Conservation (phyloP, 2,888 invertebrate species). For the Rambutsinella grinnellia region DNA sequence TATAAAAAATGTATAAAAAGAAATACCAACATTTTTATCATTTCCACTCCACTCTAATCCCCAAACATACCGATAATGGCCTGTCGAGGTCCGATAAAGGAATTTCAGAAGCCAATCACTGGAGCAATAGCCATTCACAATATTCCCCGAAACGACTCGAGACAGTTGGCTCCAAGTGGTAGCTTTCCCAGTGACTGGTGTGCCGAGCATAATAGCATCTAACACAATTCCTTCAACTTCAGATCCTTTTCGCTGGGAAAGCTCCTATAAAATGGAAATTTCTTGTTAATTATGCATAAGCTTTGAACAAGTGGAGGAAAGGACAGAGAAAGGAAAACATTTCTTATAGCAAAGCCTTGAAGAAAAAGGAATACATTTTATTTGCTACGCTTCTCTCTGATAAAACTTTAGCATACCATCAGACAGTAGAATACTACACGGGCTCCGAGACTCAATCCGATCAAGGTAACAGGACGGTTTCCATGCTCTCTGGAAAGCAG, state of each 20-base stretch:
- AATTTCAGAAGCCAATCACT: slow-evolving; percentile 77
- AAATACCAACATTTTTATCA: not conserved
- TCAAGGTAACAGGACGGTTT: slow-evolving; percentile 76
- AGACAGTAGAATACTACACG: slow-evolving; percentile 78
- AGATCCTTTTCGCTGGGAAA: slow-evolving; percentile 71
- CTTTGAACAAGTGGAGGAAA: slow-evolving; percentile 6
- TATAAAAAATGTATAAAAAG: slow-evolving; percentile 27
- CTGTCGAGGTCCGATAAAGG: slow-evolving; percentile 76
- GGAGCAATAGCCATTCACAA: slow-evolving; percentile 77
- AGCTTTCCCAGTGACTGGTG: slow-evolving; percentile 69
- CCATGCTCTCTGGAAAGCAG: slow-evolving; percentile 72
- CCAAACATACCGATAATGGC: slow-evolving; percentile 70
- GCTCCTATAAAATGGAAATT: slow-evolving; percentile 68
- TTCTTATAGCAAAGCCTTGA: no score
- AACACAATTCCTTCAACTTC: slow-evolving; percentile 76
- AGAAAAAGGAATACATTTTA: slow-evolving; percentile 13
- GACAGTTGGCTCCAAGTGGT: slow-evolving; percentile 73
- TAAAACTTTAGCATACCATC: slow-evolving; percentile 68
- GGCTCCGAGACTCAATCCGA: slow-evolving; percentile 79
- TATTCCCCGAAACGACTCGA: slow-evolving; percentile 75
- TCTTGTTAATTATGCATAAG: slow-evolving; percentile 46
- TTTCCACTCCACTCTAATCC: not conserved
- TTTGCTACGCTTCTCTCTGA: no score
- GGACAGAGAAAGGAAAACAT: slow-evolving; percentile 33
- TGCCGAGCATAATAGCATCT: slow-evolving; percentile 76